phyloP scores from a whole-genome alignment of 2,888 invertebrate genomes.

The Phaonia tiefii region DNA sequence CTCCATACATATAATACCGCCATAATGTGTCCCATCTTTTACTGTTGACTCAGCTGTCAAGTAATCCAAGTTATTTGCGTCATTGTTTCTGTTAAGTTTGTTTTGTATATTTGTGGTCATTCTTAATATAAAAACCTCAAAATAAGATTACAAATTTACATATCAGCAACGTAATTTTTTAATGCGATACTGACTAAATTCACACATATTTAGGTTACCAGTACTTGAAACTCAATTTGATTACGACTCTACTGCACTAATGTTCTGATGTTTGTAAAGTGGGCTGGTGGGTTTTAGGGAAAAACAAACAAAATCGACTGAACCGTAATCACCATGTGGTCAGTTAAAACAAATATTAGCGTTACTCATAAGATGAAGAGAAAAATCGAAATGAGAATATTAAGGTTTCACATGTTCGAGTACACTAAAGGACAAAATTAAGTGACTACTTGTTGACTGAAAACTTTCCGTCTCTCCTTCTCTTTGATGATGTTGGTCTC shows the following conservation, averaged over 20 bases:
- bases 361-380: not conserved
- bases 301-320: not conserved
- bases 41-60: slow-evolving; percentile 61
- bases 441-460: too few relatives aligned
- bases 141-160: not conserved
- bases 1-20: too few relatives aligned
- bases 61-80: slow-evolving; percentile 36
- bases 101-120: slow-evolving; percentile 32
- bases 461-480: too few relatives aligned
- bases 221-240: too few relatives aligned
- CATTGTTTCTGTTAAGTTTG: slow-evolving; percentile 34
- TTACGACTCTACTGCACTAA: not conserved
- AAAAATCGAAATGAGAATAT: not conserved
- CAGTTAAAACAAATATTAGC: slow-evolving; percentile 41
- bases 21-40: too few relatives aligned
- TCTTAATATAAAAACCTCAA: not conserved
- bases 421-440: too few relatives aligned
- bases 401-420: too few relatives aligned
- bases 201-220: slow-evolving; percentile 41
- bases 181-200: not conserved
- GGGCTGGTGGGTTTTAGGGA: slow-evolving; percentile 57
- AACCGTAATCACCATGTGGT: slow-evolving; percentile 32
- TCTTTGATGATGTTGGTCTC: too few relatives aligned
- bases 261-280: slow-evolving; percentile 22
- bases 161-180: too few relatives aligned